Percentiles rank a stretch among this genome's conserved stretches.
Conservation (phyloP, 2,888 invertebrate species). For the Caenorhabditis virilis region DNA sequence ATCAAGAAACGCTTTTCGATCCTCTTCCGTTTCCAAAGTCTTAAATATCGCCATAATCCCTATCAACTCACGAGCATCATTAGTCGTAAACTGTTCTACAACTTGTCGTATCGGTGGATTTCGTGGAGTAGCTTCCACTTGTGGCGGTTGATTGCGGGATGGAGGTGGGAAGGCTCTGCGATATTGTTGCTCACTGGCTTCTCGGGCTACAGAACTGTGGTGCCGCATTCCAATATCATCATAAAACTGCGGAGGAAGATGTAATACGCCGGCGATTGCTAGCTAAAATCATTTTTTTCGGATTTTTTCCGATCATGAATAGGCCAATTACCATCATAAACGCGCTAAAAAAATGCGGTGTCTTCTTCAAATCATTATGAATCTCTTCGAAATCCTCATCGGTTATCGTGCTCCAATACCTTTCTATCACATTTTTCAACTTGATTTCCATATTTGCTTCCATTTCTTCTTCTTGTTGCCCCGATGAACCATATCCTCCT, state of each 20-base stretch:
- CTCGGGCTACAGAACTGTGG: too few species aligned
- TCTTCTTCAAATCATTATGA: constrained; percentile 87
- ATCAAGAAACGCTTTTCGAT: constrained; percentile 78
- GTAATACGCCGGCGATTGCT: neutral
- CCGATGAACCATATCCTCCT: too few species aligned
- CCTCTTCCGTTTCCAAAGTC: constrained; percentile 86
- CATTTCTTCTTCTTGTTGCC: too few species aligned
- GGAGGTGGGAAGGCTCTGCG: too few species aligned
- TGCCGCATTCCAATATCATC: neutral
- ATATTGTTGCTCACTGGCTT: too few species aligned
- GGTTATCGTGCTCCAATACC: constrained; percentile 86
- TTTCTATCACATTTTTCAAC: constrained; percentile 67
- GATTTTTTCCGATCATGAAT: neutral
- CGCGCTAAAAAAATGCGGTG: constrained; percentile 92
- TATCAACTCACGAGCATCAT: constrained; percentile 13
- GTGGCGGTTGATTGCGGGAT: too few species aligned
- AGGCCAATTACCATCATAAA: constrained; percentile 77
- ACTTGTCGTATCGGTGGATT: neutral
- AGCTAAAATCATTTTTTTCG: neutral
- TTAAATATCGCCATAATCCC: constrained; percentile 76
- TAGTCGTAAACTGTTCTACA: constrained; percentile 2
- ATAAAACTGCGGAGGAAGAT: neutral
- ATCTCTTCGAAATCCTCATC: constrained; percentile 80
- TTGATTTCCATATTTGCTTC: too few species aligned
- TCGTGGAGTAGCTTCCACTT: constrained; percentile 66